A percentile compares a stretch with the other conserved stretches of the same genome.
These are phyloP conservation scores for Archivesica marissinica DNA, from an alignment of 1,140 invertebrate genomes.

Conservation along the genomic window DNA sequence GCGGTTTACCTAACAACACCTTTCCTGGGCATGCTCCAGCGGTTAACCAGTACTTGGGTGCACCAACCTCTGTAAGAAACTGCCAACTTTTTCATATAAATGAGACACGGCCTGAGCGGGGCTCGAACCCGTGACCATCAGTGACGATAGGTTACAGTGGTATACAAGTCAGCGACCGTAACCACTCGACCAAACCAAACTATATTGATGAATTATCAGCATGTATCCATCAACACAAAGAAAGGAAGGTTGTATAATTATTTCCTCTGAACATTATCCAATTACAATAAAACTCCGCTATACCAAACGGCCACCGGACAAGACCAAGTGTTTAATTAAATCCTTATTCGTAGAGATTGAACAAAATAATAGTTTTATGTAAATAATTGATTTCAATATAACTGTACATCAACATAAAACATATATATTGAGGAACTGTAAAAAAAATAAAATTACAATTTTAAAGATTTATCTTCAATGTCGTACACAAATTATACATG, in stretches of 20 bases:
- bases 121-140: no score
- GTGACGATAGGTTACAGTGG: no score
- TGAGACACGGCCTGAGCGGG: no score
- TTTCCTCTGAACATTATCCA: background rate
- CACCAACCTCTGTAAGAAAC: no score
- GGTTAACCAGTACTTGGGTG: no score
- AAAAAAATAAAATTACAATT: background rate
- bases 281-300: background rate
- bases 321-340: background rate
- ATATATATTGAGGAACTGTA: background rate
- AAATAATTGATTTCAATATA: background rate
- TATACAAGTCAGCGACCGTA: background rate
- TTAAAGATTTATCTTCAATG: background rate
- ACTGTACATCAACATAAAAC: constrained; percentile 4
- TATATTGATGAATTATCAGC: background rate
- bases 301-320: background rate
- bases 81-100: no score
- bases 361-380: background rate
- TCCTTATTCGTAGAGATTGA: background rate
- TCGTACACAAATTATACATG: background rate
- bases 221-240: background rate
- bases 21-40: no score
- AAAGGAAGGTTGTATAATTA: background rate
- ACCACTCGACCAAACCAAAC: background rate
- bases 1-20: no score